Base-by-base conservation (phyloP, 2,113 vertebrate genomes). In the Neomonachus schauinslandi region DNA sequence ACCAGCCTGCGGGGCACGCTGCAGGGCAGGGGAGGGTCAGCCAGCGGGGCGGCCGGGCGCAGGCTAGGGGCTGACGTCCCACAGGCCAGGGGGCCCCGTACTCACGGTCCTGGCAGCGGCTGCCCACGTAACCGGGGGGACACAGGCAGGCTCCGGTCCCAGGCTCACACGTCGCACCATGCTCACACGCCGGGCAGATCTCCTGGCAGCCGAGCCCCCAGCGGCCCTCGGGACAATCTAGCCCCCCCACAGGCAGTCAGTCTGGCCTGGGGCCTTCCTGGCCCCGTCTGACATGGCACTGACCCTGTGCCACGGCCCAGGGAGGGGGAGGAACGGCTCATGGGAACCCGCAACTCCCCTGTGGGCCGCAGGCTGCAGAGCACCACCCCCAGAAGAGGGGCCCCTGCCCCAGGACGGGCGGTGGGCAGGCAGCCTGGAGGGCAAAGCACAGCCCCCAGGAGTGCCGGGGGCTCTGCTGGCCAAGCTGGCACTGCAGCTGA, bases 131-230 rank as follows among this genome's bases (percentile, higher is more conserved):
- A 63, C 99, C 99, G 0, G 99, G 98, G 0, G 72, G 97, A 72
- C 99, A 99, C 21, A 95, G n/a, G 72, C 99, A 99, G 2, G 98
- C 94, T 24, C 99, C 99, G 0, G 99, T 99, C 97, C 97, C 81
- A 0, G 99, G 99, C 53, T 99, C 97, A 76, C 99, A 99, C 92
- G 96, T 84, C 7, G 98, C 99, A 0, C 98, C 98, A 0, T 99
- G 99, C 46, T 99, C 98, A 65, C 99, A 99, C 0, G 87, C 83
- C 0, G 99, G 99, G 96, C 99, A 99, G n/a, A 98, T 98, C 98
- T 99, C 99, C 95, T 98, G 98, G 98, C 99, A 99, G 93, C 99
- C 99, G 0, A 82, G 93, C 2, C 99, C 99, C 99, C 99, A 99
- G 91, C 24, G 98, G 2, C 99, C 99, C 6, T 99, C 99, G 0